Percentiles rank a stretch among this genome's conserved stretches.
Evolutionary conservation across 2,888 invertebrate genomes (phyloP).

Genomic region (Dynastes tityus): DNA sequence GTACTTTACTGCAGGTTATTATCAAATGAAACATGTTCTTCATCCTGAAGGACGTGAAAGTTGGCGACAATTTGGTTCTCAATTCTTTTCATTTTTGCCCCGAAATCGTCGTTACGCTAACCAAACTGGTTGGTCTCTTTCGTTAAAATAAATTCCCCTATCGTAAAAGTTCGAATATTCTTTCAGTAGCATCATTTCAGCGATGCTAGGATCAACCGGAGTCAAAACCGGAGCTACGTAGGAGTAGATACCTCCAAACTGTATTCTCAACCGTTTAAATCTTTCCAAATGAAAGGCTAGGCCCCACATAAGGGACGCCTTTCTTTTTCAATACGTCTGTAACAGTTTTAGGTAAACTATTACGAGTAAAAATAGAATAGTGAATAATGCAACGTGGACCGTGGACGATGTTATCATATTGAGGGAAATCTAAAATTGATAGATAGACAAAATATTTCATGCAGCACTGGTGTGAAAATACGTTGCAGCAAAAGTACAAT

Average conservation of each 20-base stretch:
- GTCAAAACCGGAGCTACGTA: conserved; percentile 45
- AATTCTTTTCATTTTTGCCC: conserved; percentile 34
- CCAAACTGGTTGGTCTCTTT: conserved; percentile 40
- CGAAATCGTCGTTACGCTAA: conserved; percentile 35
- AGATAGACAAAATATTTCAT: too few species aligned
- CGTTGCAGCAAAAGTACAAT: too few species aligned
- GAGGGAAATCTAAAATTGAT: neutral
- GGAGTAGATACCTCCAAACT: conserved; percentile 45
- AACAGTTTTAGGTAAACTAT: conserved; percentile 36
- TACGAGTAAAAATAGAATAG: conserved; percentile 6
- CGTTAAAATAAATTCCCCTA: conserved; percentile 38
- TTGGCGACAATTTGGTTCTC: conserved; percentile 34
- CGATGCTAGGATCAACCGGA: conserved; percentile 12
- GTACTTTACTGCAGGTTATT: conserved; percentile 10
- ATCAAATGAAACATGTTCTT: conserved; percentile 41
- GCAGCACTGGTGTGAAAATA: too few species aligned
- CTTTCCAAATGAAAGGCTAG: conserved; percentile 49
- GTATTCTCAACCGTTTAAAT: conserved; percentile 19
- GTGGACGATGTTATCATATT: neutral
- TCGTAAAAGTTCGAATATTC: conserved; percentile 41
- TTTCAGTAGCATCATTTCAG: conserved; percentile 31
- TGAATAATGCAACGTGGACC: neutral
- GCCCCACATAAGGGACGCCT: conserved; percentile 29
- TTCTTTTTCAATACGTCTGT: conserved; percentile 45
- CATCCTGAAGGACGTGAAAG: conserved; percentile 42